Evolutionary conservation across 1,140 invertebrate species (phyloP).

Genomic region (Battus philenor): DNA sequence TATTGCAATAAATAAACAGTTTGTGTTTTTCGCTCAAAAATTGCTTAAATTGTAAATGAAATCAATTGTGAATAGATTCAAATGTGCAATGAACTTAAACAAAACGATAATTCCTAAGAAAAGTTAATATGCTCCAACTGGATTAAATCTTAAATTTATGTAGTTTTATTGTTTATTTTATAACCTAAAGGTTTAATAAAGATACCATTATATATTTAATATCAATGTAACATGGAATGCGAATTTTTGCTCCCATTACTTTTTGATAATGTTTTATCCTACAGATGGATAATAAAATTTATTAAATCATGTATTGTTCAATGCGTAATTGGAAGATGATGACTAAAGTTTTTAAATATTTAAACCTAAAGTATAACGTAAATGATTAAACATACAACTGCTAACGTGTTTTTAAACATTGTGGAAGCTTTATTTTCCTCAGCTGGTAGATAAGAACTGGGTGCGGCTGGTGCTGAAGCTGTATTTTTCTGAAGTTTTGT

Average conservation of each 20-base stretch:
- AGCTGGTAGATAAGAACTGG: slow-evolving; percentile 56
- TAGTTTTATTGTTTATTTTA: too few species aligned
- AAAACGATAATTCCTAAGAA: too few species aligned
- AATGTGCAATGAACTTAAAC: too few species aligned
- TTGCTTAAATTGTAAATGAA: too few species aligned
- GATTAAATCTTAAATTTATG: too few species aligned
- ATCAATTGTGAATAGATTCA: too few species aligned
- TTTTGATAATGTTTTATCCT: not conserved
- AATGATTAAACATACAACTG: not conserved
- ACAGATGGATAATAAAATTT: slow-evolving; percentile 11
- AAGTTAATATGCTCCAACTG: too few species aligned
- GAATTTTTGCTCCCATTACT: not conserved
- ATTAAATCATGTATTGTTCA: slow-evolving; percentile 9
- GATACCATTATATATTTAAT: too few species aligned
- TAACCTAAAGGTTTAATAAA: too few species aligned
- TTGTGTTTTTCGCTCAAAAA: too few species aligned
- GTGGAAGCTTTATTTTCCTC: slow-evolving; percentile 37
- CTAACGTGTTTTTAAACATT: not conserved
- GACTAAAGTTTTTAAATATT: not conserved
- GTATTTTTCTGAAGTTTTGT: slow-evolving; percentile 30
- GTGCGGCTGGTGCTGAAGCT: slow-evolving; percentile 46
- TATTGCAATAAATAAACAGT: too few species aligned
- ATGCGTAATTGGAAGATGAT: slow-evolving; percentile 3
- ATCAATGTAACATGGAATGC: too few species aligned
- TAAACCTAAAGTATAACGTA: not conserved